Conservation (phyloP, 2,797 vertebrate species). For the Anolis apletophallus region DNA sequence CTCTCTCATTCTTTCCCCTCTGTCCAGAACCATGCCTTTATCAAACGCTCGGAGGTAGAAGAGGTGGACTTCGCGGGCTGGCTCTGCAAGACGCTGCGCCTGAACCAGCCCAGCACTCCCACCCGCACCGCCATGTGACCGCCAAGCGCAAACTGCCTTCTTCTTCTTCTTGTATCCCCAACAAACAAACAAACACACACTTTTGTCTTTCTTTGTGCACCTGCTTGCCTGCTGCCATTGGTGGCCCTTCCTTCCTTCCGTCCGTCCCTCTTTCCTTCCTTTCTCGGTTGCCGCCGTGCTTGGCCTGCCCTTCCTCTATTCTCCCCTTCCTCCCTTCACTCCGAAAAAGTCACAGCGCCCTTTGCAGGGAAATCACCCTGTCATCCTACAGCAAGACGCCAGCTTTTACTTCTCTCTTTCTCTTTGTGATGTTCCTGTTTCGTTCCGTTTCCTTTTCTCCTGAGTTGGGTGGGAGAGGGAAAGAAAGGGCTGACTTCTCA, state of each 20-base stretch:
- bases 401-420: too few species aligned
- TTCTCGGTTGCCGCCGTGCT: too few species aligned
- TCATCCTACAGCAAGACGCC: neutral
- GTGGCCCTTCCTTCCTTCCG: conserved; percentile 32
- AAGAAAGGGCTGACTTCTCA: too few species aligned
- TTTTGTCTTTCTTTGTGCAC: neutral
- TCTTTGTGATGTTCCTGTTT: neutral
- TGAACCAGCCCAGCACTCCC: conserved; percentile 95
- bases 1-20: too few species aligned
- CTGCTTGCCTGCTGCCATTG: conserved; percentile 35
- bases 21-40: conserved; percentile 91
- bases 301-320: neutral
- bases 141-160: conserved; percentile 35
- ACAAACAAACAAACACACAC: too few species aligned
- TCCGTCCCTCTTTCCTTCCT: neutral
- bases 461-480: too few species aligned
- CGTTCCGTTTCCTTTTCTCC: conserved; percentile 4
- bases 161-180: too few species aligned
- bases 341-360: neutral
- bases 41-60: conserved; percentile 94
- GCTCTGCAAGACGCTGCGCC: conserved; percentile 92
- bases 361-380: neutral
- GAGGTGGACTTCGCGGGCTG: conserved; percentile 97
- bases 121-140: conserved; percentile 85
- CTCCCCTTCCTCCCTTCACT: neutral